Evolutionary conservation across 2,113 vertebrate genomes (phyloP).

Genomic region (Paraplagusia blochii): DNA sequence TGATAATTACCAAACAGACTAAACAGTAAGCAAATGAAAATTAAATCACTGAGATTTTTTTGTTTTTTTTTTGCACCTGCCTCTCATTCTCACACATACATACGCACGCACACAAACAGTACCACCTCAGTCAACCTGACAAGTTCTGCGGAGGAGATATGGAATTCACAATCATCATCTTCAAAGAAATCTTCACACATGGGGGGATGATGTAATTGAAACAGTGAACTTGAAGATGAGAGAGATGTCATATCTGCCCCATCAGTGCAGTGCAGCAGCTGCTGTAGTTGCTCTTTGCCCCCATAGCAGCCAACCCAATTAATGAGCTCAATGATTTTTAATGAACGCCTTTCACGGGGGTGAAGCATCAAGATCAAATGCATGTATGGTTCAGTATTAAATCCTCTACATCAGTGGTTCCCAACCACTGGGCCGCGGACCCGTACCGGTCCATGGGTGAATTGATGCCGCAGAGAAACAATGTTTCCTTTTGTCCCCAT

Average conservation of each 20-base stretch:
- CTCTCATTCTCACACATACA: constrained; percentile 1
- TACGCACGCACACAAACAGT: constrained; percentile 2
- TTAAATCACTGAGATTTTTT: too few species aligned
- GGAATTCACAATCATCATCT: not conserved
- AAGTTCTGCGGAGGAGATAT: constrained; percentile 8
- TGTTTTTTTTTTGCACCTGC: not conserved
- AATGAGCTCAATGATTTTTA: constrained; percentile 1
- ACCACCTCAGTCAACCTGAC: constrained; percentile 30
- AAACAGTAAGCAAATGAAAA: constrained; percentile 39
- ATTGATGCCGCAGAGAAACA: too few species aligned
- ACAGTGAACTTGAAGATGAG: not conserved
- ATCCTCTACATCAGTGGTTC: constrained; percentile 16
- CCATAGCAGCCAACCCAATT: constrained; percentile 10
- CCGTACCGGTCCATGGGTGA: too few species aligned
- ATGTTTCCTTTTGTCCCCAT: too few species aligned
- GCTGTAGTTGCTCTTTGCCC: not conserved
- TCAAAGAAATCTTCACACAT: not conserved
- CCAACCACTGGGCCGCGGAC: constrained; percentile 9
- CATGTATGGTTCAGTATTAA: constrained; percentile 11
- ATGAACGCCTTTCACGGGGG: constrained; percentile 17
- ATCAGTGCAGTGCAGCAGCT: constrained; percentile 2
- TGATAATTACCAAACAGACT: constrained; percentile 52
- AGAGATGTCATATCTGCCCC: not conserved
- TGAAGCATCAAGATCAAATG: constrained; percentile 1
- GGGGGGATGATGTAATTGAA: not conserved